These are phyloP conservation scores for Ceramica pisi DNA, from an alignment of 2,888 invertebrate species.

Conservation along the genomic window DNA sequence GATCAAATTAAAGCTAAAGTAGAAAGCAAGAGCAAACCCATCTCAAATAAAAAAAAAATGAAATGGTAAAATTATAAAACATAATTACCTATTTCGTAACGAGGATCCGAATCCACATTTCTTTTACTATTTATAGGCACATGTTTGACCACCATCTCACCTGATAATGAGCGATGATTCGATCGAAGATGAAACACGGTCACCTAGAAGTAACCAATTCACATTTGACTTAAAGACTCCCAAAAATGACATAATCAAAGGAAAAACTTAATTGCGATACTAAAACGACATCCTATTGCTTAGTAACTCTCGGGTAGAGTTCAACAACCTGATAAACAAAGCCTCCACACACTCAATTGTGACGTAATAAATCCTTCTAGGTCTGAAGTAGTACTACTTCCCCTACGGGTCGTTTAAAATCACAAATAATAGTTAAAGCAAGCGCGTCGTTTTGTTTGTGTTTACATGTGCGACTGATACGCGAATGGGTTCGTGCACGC, in stretches of 20 bases:
- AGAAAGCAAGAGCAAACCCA: too few species aligned
- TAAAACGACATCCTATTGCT: neutral
- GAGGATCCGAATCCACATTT: too few species aligned
- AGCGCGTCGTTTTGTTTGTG: slow-evolving; percentile 50
- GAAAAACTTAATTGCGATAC: neutral
- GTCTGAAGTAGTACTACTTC: slow-evolving; percentile 12
- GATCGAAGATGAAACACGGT: too few species aligned
- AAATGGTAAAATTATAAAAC: too few species aligned
- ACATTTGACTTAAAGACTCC: too few species aligned
- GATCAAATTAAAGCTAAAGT: too few species aligned
- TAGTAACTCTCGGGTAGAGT: neutral
- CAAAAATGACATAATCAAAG: neutral
- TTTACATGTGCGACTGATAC: slow-evolving; percentile 57
- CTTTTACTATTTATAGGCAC: too few species aligned
- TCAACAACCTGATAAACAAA: slow-evolving; percentile 15
- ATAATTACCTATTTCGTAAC: too few species aligned
- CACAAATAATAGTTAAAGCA: slow-evolving; percentile 37
- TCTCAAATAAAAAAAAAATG: too few species aligned
- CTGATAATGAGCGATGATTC: too few species aligned
- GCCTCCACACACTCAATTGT: neutral
- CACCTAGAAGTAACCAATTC: too few species aligned
- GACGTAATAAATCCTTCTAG: slow-evolving; percentile 19
- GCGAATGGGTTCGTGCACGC: slow-evolving; percentile 60
- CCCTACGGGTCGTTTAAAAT: slow-evolving; percentile 34
- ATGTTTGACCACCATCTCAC: too few species aligned